Base-by-base conservation (phyloP, 2,888 invertebrate genomes). In the Eulithis prunata region DNA sequence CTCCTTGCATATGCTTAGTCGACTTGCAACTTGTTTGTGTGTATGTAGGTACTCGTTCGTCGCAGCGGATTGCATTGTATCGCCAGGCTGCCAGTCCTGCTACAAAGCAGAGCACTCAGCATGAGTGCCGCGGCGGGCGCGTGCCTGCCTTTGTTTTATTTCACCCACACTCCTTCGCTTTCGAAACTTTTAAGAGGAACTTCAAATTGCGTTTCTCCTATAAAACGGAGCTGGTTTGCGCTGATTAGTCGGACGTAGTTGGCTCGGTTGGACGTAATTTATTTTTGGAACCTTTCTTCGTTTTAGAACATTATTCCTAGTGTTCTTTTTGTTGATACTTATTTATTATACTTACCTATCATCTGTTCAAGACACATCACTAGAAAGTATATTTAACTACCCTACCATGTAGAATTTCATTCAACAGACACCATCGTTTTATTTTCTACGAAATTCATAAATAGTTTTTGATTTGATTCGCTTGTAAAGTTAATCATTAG, bases 51-150 rank as follows among this genome's bases (percentile, higher is more conserved):
- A 66, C 64, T 71, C 69, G 65, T 61, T 63, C 67, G 66, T 71
- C 66, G 66, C 63, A 54, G 64, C 60, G 85, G 83, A 85, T 85
- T 83, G 87, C 87, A 91, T 90, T 89, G 91, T 90, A 87, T 86
- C 87, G 85, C 83, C 80, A 79, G 84, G 78, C 84, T 82, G 85
- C 86, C 87, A 89, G 80, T 84, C 79, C 84, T 82, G 85, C 87
- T 87, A 89, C 90, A 91, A 92, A 90, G 90, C 91, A 86, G 88
- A 89, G 89, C 91, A 91, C 92, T 92, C 91, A 89, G 87, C 84
- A 86, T 81, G 90, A 92, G 92, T 91, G 90, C 85, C 86, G 85
- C 81, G 83, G 81, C 86, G 88, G 84, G 85, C 89, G 89, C 86
- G 88, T 86, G 87, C 86, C 83, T 81, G 84, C 88, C 87, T 90